These are phyloP conservation scores for Leptura quadrifasciata DNA, from an alignment of 2,888 invertebrate genomes.

Conservation along the genomic window DNA sequence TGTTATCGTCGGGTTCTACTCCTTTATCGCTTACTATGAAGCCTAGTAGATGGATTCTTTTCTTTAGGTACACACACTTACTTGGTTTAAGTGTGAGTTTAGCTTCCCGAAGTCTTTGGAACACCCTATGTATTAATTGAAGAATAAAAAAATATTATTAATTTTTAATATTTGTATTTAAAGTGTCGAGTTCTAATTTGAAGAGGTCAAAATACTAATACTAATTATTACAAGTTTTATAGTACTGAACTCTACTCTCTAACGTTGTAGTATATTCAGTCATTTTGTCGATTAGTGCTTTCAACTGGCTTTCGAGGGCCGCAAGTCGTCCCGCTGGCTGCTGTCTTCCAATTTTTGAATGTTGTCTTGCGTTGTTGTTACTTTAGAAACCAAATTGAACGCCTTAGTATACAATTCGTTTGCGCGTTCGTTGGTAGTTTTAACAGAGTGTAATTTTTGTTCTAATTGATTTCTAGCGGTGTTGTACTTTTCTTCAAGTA, in stretches of 20 bases:
- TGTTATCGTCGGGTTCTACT: too few species aligned
- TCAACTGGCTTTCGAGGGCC: constrained; percentile 78
- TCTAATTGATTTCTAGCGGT: constrained; percentile 83
- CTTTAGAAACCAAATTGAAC: constrained; percentile 82
- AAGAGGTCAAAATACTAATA: background rate
- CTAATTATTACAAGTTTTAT: constrained; percentile 76
- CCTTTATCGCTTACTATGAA: too few species aligned
- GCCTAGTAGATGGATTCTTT: too few species aligned
- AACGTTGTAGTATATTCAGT: constrained; percentile 78
- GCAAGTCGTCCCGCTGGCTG: constrained; percentile 72
- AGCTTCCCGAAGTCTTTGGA: too few species aligned
- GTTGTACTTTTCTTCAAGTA: constrained; percentile 82
- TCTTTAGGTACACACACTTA: too few species aligned
- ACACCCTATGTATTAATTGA: constrained; percentile 41
- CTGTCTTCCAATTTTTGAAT: constrained; percentile 67
- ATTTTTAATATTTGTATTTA: constrained; percentile 1
- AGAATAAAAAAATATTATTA: constrained; percentile 34
- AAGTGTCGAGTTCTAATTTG: constrained; percentile 10
- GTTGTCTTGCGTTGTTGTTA: constrained; percentile 68
- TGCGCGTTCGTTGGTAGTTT: constrained; percentile 86
- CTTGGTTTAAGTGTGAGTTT: too few species aligned
- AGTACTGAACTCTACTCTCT: constrained; percentile 78
- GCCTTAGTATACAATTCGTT: constrained; percentile 87
- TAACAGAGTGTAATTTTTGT: constrained; percentile 84
- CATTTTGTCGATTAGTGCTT: constrained; percentile 80